These are phyloP conservation scores for Trigoniulus corallinus DNA, from an alignment of 1,140 invertebrate species.

Conservation along the genomic window DNA sequence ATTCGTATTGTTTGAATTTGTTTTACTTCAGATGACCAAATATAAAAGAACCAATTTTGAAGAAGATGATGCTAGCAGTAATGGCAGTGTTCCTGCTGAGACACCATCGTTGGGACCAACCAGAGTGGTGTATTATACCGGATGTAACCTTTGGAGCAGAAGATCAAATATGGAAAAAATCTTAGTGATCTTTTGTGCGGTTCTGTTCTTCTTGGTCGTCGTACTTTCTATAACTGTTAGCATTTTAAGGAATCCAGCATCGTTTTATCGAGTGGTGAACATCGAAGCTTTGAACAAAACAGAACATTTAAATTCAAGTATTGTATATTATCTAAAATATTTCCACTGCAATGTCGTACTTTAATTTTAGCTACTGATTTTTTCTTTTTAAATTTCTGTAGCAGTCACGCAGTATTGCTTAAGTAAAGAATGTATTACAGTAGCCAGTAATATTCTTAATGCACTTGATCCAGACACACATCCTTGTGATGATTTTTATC, in stretches of 20 bases:
- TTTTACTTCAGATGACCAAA: slow-evolving; percentile 33
- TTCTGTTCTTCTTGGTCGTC: slow-evolving; percentile 36
- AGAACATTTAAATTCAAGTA: slow-evolving; percentile 1
- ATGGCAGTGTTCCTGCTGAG: slow-evolving; percentile 13
- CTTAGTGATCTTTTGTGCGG: slow-evolving; percentile 25
- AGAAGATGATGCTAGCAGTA: slow-evolving; percentile 28
- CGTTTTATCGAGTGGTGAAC: slow-evolving; percentile 11
- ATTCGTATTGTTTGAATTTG: too few relatives aligned
- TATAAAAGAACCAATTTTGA: slow-evolving; percentile 33
- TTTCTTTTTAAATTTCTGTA: too few relatives aligned
- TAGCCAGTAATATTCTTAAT: slow-evolving; percentile 64
- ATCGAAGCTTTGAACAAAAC: slow-evolving; percentile 13
- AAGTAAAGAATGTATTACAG: slow-evolving; percentile 65
- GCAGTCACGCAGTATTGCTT: slow-evolving; percentile 36
- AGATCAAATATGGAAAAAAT: slow-evolving; percentile 38
- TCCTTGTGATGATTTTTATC: slow-evolving; percentile 90
- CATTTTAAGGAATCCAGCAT: slow-evolving; percentile 18
- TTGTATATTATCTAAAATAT: neutral
- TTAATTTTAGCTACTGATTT: neutral
- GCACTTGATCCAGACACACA: slow-evolving; percentile 60
- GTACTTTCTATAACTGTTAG: slow-evolving; percentile 42
- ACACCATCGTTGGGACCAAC: slow-evolving; percentile 13
- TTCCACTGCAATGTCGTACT: neutral
- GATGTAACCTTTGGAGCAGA: slow-evolving; percentile 36
- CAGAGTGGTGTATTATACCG: slow-evolving; percentile 14